Base-by-base conservation (phyloP, 2,113 vertebrate genomes). In the Lichenostomus cassidix region DNA sequence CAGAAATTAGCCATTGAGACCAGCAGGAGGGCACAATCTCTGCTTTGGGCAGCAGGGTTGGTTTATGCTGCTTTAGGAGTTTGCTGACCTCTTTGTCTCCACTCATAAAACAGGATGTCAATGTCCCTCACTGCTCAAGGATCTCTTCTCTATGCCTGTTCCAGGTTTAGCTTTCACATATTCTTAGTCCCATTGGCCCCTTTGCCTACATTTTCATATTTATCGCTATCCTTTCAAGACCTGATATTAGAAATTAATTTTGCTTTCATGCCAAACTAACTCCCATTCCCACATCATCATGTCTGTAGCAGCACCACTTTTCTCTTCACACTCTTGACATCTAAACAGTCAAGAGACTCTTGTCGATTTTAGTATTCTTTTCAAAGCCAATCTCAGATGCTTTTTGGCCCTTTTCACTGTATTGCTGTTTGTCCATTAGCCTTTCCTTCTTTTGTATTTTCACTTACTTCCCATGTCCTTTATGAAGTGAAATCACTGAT, bases 61-160 rank as follows among this genome's bases (percentile, higher is more conserved):
- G 11, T 29, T 86, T 62, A 63, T 10, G 11, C 31, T 86, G 20
- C 50, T 71, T 78, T 33, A 78, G 67, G 25, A 53, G 10, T 73
- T 68, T 7, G 2, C 24, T 8, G 2, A 50, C 19, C 14, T 81
- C 31, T 70, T 39, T 39, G 25, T 60, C 13, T 87, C 22, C 27
- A 14, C 3, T 9, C 39, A 74, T 13, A 60, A 62, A 74, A 50
- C 35, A 76, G 10, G 9, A 24, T 70, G 58, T 46, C 39, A 15
- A 2, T 31, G 20, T 37, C 37, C 28, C 65, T 52, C 24, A 25
- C 4, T 74, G 24, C 24, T 62, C 0, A 0, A 71, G 10, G 27
- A 64, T 44, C 24, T 86, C 68, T 70, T 24, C 23, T 74, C 17
- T 70, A 3, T 15, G 5, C 11, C 12, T 64, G 3, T 65, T 81